phyloP scores from a whole-genome alignment of 1,140 invertebrate genomes.

The Magallana gigas region DNA sequence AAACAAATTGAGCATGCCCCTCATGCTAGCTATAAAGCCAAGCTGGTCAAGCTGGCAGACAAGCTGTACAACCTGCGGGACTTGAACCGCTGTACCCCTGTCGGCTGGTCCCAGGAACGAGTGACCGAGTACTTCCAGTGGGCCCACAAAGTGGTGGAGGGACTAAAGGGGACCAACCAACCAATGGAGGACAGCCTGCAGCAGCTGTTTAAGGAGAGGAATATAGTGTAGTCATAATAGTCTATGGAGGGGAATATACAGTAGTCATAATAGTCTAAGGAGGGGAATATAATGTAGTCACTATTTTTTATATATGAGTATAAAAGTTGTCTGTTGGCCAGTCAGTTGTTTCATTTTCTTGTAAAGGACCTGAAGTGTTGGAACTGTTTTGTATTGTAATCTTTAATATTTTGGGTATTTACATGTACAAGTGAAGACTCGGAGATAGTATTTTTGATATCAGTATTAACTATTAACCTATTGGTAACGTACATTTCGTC shows the following conservation, averaged over 20 bases:
- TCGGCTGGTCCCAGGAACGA: conserved; percentile 83
- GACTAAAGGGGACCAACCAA: conserved; percentile 85
- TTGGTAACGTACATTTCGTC: too few relatives aligned
- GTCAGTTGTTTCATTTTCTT: too few relatives aligned
- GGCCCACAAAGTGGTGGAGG: conserved; percentile 86
- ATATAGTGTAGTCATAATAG: conserved; percentile 41
- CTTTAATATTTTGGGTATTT: background rate
- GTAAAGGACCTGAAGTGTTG: too few relatives aligned
- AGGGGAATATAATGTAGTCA: conserved; percentile 33
- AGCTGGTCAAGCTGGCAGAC: conserved; percentile 91
- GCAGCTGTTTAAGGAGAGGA: conserved; percentile 78
- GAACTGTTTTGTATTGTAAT: background rate
- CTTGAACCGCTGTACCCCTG: conserved; percentile 83
- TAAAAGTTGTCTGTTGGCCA: too few relatives aligned
- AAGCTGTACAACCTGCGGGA: conserved; percentile 93
- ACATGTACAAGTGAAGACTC: too few relatives aligned
- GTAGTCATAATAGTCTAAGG: conserved; percentile 62
- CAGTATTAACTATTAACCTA: too few relatives aligned
- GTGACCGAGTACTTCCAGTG: conserved; percentile 86
- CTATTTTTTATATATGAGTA: too few relatives aligned
- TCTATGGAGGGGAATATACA: too few relatives aligned
- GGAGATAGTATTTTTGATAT: too few relatives aligned
- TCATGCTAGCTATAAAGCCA: conserved; percentile 83
- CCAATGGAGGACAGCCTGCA: conserved; percentile 84
- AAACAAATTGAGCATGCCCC: conserved; percentile 86